A percentile compares a stretch with the other conserved stretches of the same genome.
Evolutionary conservation across 2,797 vertebrate species (phyloP).

Genomic region (Gouania willdenowi): DNA sequence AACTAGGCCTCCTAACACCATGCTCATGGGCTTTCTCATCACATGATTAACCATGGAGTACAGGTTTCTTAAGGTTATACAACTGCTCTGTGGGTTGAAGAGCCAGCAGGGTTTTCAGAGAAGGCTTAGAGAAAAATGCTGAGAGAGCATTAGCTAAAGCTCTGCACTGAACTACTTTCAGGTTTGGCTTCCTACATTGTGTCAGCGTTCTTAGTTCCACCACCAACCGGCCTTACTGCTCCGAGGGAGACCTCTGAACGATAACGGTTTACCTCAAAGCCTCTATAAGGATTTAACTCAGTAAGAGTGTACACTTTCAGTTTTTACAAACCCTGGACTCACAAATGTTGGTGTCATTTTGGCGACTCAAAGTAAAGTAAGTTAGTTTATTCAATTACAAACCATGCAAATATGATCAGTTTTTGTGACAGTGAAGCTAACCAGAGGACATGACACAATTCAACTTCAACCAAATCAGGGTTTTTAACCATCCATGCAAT

Average conservation of each 20-base stretch:
- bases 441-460: too few species aligned
- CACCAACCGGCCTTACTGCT: neutral
- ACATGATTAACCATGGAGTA: constrained; percentile 15
- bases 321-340: too few species aligned
- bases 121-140: constrained; percentile 41
- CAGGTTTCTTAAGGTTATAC: constrained; percentile 38
- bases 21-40: constrained; percentile 36
- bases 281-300: too few species aligned
- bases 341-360: too few species aligned
- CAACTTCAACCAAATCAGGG: too few species aligned
- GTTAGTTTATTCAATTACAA: too few species aligned
- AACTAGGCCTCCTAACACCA: constrained; percentile 31
- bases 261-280: neutral
- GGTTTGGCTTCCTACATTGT: constrained; percentile 7
- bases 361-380: too few species aligned
- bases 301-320: too few species aligned
- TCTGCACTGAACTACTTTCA: constrained; percentile 28
- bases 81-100: constrained; percentile 33
- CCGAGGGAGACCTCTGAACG: neutral
- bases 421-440: too few species aligned
- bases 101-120: constrained; percentile 30
- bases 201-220: constrained; percentile 15
- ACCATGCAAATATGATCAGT: too few species aligned
- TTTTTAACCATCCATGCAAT: too few species aligned
- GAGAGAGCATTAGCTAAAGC: constrained; percentile 43